phyloP scores from a whole-genome alignment of 2,888 invertebrate species.

The Cynaeus angustus region DNA sequence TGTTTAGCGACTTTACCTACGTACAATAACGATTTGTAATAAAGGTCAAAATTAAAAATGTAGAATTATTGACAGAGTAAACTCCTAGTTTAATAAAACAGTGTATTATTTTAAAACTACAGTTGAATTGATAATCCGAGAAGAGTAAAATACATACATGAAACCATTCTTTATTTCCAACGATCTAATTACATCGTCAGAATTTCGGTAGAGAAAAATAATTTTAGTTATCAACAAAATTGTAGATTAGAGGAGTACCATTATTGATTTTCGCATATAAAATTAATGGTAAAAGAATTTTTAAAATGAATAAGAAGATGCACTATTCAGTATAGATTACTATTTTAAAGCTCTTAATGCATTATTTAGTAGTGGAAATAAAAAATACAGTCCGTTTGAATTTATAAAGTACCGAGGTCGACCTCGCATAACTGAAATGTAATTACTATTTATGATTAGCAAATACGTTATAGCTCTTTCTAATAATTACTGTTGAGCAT shows the following conservation, averaged over 20 bases:
- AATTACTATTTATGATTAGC: conserved; percentile 25
- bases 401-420: conserved; percentile 8
- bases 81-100: conserved; percentile 2
- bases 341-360: background rate
- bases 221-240: conserved; percentile 15
- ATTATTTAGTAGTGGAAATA: conserved; percentile 9
- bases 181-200: conserved; percentile 7
- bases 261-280: conserved; percentile 7
- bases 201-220: conserved; percentile 15
- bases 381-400: conserved; percentile 2
- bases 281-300: conserved; percentile 11
- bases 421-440: conserved; percentile 18
- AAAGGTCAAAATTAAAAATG: conserved; percentile 10
- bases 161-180: background rate
- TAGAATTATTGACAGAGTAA: background rate
- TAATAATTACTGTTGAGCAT: background rate
- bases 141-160: conserved; percentile 9
- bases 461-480: conserved; percentile 8
- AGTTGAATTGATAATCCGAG: conserved; percentile 10
- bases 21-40: background rate
- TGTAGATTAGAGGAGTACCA: background rate
- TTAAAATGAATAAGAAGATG: conserved; percentile 9
- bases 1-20: background rate
- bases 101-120: conserved; percentile 9
- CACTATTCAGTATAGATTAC: background rate